These are phyloP conservation scores for Rissa tridactyla DNA, from an alignment of 2,113 vertebrate species.

Conservation along the genomic window DNA sequence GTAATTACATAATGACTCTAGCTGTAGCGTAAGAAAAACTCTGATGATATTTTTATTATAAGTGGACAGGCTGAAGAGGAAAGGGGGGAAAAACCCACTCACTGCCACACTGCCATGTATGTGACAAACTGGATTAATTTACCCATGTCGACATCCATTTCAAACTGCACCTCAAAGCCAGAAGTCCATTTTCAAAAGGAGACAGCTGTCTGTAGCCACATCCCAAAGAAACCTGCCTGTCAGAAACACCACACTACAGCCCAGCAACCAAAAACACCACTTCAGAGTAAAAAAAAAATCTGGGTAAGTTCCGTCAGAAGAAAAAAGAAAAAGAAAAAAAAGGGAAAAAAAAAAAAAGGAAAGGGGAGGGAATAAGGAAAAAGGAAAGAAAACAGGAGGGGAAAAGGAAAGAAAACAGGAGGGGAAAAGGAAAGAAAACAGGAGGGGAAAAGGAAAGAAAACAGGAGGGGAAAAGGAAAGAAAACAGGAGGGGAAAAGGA, in stretches of 20 bases:
- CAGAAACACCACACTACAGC: background rate
- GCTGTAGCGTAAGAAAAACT: background rate
- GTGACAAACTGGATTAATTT: constrained; percentile 56
- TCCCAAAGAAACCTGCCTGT: constrained; percentile 1
- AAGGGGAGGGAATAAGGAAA: background rate
- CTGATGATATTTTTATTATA: background rate
- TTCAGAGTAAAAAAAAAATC: background rate
- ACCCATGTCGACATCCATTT: background rate
- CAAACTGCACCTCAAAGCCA: background rate
- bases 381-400: too few relatives aligned
- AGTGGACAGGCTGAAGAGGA: background rate
- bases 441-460: background rate
- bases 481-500: accelerated
- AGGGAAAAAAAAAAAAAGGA: background rate
- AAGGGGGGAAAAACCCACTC: background rate
- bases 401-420: background rate
- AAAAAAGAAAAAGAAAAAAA: background rate
- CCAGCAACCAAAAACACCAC: background rate
- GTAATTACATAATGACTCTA: background rate
- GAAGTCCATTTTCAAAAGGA: constrained; percentile 12
- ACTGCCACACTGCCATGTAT: background rate
- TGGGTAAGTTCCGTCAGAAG: background rate
- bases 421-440: too few relatives aligned
- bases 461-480: background rate
- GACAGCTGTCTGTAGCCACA: constrained; percentile 45